phyloP scores from a whole-genome alignment of 2,797 vertebrate genomes.

The Syndactyla subalaris region DNA sequence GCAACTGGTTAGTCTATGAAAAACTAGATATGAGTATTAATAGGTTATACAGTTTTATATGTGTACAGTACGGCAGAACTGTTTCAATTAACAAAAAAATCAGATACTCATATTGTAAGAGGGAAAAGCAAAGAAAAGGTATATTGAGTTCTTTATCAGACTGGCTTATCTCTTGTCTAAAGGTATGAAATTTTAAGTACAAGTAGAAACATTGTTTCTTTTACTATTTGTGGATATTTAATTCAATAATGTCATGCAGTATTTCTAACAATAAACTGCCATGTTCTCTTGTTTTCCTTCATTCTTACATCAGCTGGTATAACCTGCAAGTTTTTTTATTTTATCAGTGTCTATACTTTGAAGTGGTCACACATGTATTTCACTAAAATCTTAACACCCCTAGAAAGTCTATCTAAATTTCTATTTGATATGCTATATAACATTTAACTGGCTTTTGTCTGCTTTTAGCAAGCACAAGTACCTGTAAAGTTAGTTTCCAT shows the following conservation, averaged over 20 bases:
- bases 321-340: background rate
- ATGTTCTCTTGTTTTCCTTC: background rate
- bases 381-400: background rate
- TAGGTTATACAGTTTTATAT: background rate
- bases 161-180: background rate
- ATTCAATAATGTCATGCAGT: background rate
- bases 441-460: background rate
- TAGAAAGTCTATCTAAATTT: background rate
- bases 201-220: background rate
- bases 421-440: background rate
- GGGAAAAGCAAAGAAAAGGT: background rate
- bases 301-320: background rate
- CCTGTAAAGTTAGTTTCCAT: background rate
- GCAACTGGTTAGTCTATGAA: background rate
- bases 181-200: background rate
- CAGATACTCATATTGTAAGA: accelerated
- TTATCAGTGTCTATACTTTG: background rate
- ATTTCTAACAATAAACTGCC: background rate
- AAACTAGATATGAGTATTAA: background rate
- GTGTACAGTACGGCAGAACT: accelerated
- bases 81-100: background rate
- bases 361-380: background rate
- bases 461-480: background rate
- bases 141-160: background rate
- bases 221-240: background rate